A percentile compares a stretch with the other conserved stretches of the same genome.
phyloP scores from a whole-genome alignment of 2,797 vertebrate species.

The Poeciliopsis presidionis region DNA sequence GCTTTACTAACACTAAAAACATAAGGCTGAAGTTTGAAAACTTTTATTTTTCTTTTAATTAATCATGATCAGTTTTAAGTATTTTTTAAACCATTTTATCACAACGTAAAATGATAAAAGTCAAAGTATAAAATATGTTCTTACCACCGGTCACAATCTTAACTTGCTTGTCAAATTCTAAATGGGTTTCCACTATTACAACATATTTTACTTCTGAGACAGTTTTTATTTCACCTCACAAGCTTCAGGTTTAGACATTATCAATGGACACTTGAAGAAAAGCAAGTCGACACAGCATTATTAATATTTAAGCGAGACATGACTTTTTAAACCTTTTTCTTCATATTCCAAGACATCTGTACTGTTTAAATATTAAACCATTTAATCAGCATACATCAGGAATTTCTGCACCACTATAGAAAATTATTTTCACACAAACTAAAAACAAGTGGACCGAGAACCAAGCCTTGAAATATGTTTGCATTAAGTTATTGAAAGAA shows the following conservation, averaged over 20 bases:
- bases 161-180: not conserved
- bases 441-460: not conserved
- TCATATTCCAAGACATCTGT: not conserved
- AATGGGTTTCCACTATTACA: not conserved
- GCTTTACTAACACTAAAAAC: not conserved
- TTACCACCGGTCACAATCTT: not conserved
- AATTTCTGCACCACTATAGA: not conserved
- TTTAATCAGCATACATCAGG: not conserved
- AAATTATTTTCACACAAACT: not conserved
- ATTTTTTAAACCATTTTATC: not conserved
- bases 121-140: not conserved
- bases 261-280: not conserved
- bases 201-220: not conserved
- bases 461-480: not conserved
- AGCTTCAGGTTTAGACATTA: not conserved
- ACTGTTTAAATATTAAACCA: not conserved
- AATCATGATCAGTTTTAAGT: not conserved
- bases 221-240: not conserved
- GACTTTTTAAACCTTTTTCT: not conserved
- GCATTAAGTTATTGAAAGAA: not conserved
- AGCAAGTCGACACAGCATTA: not conserved
- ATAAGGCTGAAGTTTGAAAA: not conserved
- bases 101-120: not conserved
- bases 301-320: not conserved
- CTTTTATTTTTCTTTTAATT: not conserved